Percentiles rank a stretch among this genome's conserved stretches.
Evolutionary conservation across 2,888 invertebrate species (phyloP).

Genomic region (Augochlorella aurata): DNA sequence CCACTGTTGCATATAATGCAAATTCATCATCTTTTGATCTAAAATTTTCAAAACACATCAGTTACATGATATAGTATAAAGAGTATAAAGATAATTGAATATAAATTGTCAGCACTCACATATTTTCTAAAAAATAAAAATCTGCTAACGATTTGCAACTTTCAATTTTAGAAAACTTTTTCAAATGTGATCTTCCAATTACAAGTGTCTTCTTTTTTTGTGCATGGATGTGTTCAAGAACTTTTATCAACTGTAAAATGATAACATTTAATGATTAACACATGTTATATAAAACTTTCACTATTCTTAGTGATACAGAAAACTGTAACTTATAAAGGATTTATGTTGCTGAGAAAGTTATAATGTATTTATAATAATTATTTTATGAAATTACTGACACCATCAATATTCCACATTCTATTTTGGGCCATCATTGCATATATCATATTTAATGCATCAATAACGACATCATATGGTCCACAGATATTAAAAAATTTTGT

Average conservation of each 20-base stretch:
- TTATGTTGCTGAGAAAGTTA: neutral
- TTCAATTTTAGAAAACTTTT: neutral
- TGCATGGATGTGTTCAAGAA: neutral
- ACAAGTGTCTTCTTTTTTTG: neutral
- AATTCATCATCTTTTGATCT: neutral
- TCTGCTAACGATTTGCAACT: neutral
- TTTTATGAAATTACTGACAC: neutral
- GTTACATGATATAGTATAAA: neutral
- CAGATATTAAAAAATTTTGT: neutral
- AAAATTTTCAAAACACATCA: neutral
- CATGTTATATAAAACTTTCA: neutral
- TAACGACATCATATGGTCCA: neutral
- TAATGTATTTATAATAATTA: neutral
- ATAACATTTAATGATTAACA: neutral
- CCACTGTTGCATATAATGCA: neutral
- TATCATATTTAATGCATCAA: neutral
- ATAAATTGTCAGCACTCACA: neutral
- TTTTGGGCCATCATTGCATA: neutral
- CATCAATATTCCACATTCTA: neutral
- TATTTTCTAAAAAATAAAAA: neutral
- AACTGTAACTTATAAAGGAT: neutral
- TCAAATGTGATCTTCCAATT: neutral
- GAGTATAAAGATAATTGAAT: neutral
- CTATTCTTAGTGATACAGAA: neutral
- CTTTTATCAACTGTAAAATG: neutral